A percentile compares a stretch with the other conserved stretches of the same genome.
Evolutionary conservation across 2,888 invertebrate genomes (phyloP).

Genomic region (Spicauda simplicius): DNA sequence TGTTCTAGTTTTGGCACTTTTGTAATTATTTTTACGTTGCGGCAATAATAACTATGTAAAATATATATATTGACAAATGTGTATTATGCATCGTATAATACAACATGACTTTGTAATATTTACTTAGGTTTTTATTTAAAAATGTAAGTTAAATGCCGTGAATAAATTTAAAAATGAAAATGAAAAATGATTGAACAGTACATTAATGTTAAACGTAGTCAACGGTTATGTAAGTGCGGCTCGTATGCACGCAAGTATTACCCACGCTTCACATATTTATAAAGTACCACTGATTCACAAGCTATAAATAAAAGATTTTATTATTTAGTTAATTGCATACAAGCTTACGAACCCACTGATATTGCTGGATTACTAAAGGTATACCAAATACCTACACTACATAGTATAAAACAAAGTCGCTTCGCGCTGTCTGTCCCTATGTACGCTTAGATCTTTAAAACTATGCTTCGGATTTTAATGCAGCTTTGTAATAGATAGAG

Average conservation of each 20-base stretch:
- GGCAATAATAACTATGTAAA: slow-evolving; percentile 11
- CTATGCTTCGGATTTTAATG: too few species aligned
- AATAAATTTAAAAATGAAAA: background rate
- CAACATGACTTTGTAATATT: too few species aligned
- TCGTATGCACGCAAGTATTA: slow-evolving; percentile 2
- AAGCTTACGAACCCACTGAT: too few species aligned
- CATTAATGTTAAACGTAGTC: background rate
- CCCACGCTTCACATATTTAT: background rate
- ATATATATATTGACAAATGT: background rate
- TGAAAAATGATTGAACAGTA: slow-evolving; percentile 4
- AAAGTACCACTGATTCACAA: background rate
- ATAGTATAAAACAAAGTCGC: too few species aligned
- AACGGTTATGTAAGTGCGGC: slow-evolving; percentile 3
- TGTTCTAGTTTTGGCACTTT: slow-evolving; percentile 29
- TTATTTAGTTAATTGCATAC: background rate
- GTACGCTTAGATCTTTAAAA: too few species aligned
- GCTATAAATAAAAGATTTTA: background rate
- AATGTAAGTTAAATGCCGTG: too few species aligned
- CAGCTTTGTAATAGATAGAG: too few species aligned
- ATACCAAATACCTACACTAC: too few species aligned
- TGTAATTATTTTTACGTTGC: slow-evolving; percentile 24
- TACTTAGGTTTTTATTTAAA: too few species aligned
- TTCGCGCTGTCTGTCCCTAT: too few species aligned
- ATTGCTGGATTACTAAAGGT: too few species aligned
- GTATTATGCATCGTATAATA: background rate